Evolutionary conservation across 2,113 vertebrate genomes (phyloP), one percentile per base, ranked within the genome.

Genomic region (Thamnaconus septentrionalis): DNA sequence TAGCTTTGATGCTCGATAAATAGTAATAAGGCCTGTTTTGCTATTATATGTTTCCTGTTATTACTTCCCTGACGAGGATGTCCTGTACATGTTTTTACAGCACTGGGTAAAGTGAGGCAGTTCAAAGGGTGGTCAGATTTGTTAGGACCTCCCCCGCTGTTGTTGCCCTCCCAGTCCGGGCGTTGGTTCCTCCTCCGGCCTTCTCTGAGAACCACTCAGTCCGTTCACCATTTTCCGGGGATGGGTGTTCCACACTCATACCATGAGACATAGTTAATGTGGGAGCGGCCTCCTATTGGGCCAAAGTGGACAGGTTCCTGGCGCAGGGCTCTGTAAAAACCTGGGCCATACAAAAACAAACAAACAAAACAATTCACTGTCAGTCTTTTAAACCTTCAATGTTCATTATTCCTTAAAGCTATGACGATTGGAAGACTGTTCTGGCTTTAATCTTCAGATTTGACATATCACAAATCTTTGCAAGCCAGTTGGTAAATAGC

Each of bases 241-340:
- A 98, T 97, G 0, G 96, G 92, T 0, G 93, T 95, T 41, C 96
- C 97, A 3, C 97, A 98, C 86, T 98, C 97, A 3, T 98, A 98
- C 96, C 97, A 98, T 45, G 94, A 92, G 3, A 96, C 95, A 0
- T 98, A 98, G 83, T 87, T 95, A 64, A 94, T 88, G 58, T 95
- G 95, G 5, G 96, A 94, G 59, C 91, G 89, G 41, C 95, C 94
- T 1, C 96, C 97, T 8, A 98, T 98, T 63, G 92, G 91, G 45
- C 96, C 96, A 18, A 96, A 98, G 51, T 93, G 89, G 56, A 98
- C 97, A 0, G 97, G 96, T 57, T 98, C 95, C 77, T 98, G 97
- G 41, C 97, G 93, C 59, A 97, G 73, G 10, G 96, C 94, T 82
- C 96, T 91, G 89, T 91, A 98, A 82, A 91, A 98, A 7, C 96